phyloP scores from a whole-genome alignment of 2,888 invertebrate genomes.

The Drosophila mayaguana region DNA sequence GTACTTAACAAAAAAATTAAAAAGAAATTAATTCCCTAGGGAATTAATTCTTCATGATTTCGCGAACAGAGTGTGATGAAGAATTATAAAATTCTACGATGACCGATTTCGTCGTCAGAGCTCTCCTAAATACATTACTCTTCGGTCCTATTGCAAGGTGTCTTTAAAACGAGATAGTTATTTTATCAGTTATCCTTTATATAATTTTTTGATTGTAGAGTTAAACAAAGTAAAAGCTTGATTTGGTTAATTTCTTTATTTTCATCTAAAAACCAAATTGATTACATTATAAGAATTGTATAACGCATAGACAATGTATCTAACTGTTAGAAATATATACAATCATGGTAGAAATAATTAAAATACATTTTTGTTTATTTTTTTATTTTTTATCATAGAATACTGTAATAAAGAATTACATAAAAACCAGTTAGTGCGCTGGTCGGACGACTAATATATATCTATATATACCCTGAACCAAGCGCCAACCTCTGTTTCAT shows the following conservation, averaged over 20 bases:
- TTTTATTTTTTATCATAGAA: neutral
- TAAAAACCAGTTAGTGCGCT: slow-evolving; percentile 11
- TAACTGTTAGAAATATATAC: slow-evolving; percentile 10
- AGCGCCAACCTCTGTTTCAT: neutral
- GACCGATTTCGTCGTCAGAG: too few species aligned
- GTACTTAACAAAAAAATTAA: too few species aligned
- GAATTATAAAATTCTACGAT: too few species aligned
- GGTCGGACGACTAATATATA: slow-evolving; percentile 8
- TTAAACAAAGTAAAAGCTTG: neutral
- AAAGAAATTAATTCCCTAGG: too few species aligned
- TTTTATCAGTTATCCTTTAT: neutral
- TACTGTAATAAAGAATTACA: slow-evolving; percentile 5
- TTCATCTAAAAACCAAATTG: slow-evolving; percentile 8
- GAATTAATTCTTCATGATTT: too few species aligned
- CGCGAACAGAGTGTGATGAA: too few species aligned
- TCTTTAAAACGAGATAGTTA: neutral
- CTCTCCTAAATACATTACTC: neutral
- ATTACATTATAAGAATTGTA: slow-evolving; percentile 8
- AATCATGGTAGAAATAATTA: slow-evolving; percentile 8
- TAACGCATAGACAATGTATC: slow-evolving; percentile 6
- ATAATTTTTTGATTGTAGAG: neutral
- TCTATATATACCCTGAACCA: slow-evolving; percentile 3
- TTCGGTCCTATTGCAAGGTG: neutral
- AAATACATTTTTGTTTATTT: neutral
- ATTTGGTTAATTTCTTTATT: neutral